Base-by-base conservation (phyloP, 2,797 vertebrate genomes). In the Pipistrellus pipistrellus region DNA sequence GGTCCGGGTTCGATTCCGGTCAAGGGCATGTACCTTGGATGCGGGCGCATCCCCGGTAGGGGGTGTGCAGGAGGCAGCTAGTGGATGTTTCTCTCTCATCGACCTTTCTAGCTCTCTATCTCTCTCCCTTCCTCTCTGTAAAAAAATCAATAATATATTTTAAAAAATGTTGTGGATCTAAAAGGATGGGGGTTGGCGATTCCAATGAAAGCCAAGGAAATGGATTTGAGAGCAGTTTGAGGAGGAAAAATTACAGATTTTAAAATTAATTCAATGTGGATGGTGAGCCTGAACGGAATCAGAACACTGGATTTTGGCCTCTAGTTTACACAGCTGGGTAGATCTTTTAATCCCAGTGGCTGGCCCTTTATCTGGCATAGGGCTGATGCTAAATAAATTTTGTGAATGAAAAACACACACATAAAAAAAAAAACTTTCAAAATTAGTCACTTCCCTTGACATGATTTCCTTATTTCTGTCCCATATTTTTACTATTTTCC, bases 381-480 rank as follows among this genome's bases (percentile, higher is more conserved):
- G 21, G 15, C n/a, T 73, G 38, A 73, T 3, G 11, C 44, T 73
- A 68, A 87, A 38, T 76, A 57, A 76, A 35, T 25, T 64, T 59
- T 81, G 48, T 55, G 25, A 66, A 51, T 15, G 18, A 48, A 82
- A 12, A 62, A 30, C 27, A 62, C 57, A 62, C 8, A 21, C 7
- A 32, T 0, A 15, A 9, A 32, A 25, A 32, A 1, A 25, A 9
- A 38, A 30, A 11, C 25, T 35, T 75, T 53, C 71, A 53, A 66
- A 64, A 71, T 20, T 46, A 21, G 57, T 59, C 71, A 75, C 57
- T 86, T 76, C 80, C 57, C 41, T 75, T 81, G 18, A 86, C 73
- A 53, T n/a, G 32, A 86, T 64, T 87, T 84, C 73, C 57, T 83
- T 83, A 64, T 90, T 86, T 87, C 62, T 94, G n/a, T 32, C 71